Evolutionary conservation across 1,140 invertebrate species (phyloP).

Genomic region (Palaemon carinicauda): DNA sequence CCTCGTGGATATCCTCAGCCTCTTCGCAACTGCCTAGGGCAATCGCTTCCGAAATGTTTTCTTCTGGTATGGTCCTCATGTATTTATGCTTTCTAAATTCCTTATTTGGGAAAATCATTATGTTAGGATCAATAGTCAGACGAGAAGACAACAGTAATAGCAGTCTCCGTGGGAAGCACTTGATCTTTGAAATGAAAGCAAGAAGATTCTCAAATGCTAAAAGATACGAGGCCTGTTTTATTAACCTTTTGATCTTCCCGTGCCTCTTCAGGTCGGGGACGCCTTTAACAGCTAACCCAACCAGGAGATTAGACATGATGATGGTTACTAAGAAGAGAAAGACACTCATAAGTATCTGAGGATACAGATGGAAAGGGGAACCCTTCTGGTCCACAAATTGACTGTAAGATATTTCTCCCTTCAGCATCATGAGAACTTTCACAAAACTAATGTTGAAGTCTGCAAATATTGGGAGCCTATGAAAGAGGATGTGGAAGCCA

Average conservation of each 20-base stretch:
- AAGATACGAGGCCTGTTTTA: slow-evolving; percentile 24
- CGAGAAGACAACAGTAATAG: too few relatives aligned
- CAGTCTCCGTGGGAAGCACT: neutral
- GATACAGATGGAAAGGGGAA: slow-evolving; percentile 27
- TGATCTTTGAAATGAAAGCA: slow-evolving; percentile 7
- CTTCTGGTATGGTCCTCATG: too few relatives aligned
- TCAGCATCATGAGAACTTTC: slow-evolving; percentile 56
- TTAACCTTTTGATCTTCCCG: slow-evolving; percentile 16
- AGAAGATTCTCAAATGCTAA: slow-evolving; percentile 18
- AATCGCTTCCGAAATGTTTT: too few relatives aligned
- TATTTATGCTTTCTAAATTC: too few relatives aligned
- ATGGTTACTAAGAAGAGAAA: slow-evolving; percentile 59
- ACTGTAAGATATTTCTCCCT: slow-evolving; percentile 48
- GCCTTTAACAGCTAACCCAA: slow-evolving; percentile 60
- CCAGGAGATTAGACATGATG: slow-evolving; percentile 60
- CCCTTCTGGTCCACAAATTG: slow-evolving; percentile 36
- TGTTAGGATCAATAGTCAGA: too few relatives aligned
- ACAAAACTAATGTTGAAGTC: slow-evolving; percentile 25
- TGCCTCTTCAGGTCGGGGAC: slow-evolving; percentile 44
- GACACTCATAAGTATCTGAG: slow-evolving; percentile 50
- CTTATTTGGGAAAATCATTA: too few relatives aligned
- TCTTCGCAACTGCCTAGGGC: too few relatives aligned
- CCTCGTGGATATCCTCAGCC: too few relatives aligned
- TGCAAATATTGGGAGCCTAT: neutral
- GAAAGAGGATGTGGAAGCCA: slow-evolving; percentile 60